Evolutionary conservation across 2,888 invertebrate genomes (phyloP), one percentile per base, ranked within the genome.

Genomic region (Watsonalla cultraria): DNA sequence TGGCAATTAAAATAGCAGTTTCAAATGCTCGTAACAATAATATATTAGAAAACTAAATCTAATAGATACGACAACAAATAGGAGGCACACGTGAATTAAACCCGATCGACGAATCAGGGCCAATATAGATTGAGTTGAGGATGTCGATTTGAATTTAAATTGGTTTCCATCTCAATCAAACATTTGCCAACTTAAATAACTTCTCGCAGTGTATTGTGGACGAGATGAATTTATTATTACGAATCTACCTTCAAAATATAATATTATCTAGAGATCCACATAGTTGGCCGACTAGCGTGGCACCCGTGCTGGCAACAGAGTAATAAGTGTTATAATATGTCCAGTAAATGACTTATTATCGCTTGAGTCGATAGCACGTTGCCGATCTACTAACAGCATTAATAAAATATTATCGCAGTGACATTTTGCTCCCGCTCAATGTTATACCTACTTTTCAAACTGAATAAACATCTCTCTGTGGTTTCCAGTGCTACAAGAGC

Each of bases 401-500:
- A 14, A 64, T 11, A 2, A 42, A 42, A 42, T 54, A 64, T 69
- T 75, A 73, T 74, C 74, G 64, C 71, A 61, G 65, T 71, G 74
- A 72, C 70, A 72, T 66, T 73, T 65, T 60, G 59, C 59, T 59
- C 57, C 57, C 48, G 48, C 47, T 56, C 57, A 52, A 59, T 56
- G 59, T 58, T 56, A 62, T 67, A 68, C 66, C 60, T 57, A 56
- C 56, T 67, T 62, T 59, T 65, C 65, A 67, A 66, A 63, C 57
- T 67, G 65, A 62, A 69, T 68, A 66, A 55, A 62, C 58, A 63
- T 62, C 58, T 54, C 58, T 63, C 55, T 65, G 65, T 62, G 14
- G 59, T 62, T 82, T 83, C 54, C 86, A 90, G 90, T 90, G 57
- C 79, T 88, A 60, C 90, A 89, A 78, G 90, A 88, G 78, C 90